Evolutionary conservation across 2,113 vertebrate species (phyloP).

Genomic region (Protomyctophum bolini): DNA sequence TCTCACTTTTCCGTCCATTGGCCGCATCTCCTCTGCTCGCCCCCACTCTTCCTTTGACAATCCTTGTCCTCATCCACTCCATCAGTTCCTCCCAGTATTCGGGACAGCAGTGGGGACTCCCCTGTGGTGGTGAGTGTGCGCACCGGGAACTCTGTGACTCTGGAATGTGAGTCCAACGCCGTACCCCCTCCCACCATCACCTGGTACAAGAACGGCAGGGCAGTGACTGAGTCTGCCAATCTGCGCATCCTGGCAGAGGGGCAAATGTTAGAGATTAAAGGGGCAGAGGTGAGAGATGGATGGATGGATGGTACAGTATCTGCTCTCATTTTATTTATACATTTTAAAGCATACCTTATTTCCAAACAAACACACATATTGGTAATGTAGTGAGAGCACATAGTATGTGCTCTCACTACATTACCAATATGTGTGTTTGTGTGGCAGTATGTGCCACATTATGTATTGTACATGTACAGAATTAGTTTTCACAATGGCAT

Average conservation of each 20-base stretch:
- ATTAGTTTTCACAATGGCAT: too few species aligned
- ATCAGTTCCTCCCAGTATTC: constrained; percentile 93
- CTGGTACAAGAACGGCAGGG: constrained; percentile 91
- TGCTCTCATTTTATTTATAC: not conserved
- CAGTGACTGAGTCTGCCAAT: constrained; percentile 78
- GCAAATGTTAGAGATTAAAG: constrained; percentile 83
- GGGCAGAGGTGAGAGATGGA: constrained; percentile 81
- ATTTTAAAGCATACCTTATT: not conserved
- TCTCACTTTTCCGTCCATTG: not conserved
- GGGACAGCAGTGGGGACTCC: constrained; percentile 80
- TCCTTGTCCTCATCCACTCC: not conserved
- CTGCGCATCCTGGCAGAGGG: constrained; percentile 78
- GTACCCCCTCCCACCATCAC: constrained; percentile 89
- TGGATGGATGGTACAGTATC: not conserved
- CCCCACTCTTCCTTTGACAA: not conserved
- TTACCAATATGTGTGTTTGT: not conserved
- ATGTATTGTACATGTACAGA: too few species aligned
- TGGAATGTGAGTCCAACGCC: constrained; percentile 91
- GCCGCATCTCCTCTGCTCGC: not conserved
- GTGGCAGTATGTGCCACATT: too few species aligned
- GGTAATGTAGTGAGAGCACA: not conserved
- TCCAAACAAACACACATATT: not conserved
- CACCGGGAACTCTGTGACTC: constrained; percentile 73
- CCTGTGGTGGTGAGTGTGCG: constrained; percentile 82
- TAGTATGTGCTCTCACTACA: too few species aligned